A percentile compares a stretch with the other conserved stretches of the same genome.
These are phyloP conservation scores for Cordilura impudica DNA, from an alignment of 2,888 invertebrate genomes.

Conservation along the genomic window DNA sequence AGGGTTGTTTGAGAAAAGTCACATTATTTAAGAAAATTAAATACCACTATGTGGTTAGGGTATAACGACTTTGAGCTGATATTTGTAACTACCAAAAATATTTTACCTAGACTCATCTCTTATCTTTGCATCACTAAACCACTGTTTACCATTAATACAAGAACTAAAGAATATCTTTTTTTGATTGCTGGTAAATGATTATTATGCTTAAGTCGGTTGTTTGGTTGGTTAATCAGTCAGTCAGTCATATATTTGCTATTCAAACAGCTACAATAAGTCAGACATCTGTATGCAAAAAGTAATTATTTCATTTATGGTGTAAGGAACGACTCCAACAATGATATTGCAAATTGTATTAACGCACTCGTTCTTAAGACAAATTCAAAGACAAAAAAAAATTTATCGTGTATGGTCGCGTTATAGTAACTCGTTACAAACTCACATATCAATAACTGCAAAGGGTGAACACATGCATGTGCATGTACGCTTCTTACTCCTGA, in stretches of 20 bases:
- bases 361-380: conserved; percentile 39
- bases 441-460: not conserved
- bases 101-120: too few relatives aligned
- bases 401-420: not conserved
- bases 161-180: conserved; percentile 23
- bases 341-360: conserved; percentile 52
- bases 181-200: conserved; percentile 35
- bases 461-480: not conserved
- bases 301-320: conserved; percentile 58
- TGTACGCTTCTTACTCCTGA: conserved; percentile 32
- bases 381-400: conserved; percentile 22
- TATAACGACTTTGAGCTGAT: too few relatives aligned
- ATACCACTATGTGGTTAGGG: too few relatives aligned
- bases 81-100: too few relatives aligned
- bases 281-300: conserved; percentile 39
- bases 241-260: conserved; percentile 6
- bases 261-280: not conserved
- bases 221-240: conserved; percentile 25
- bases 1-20: too few relatives aligned
- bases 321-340: conserved; percentile 9
- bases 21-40: too few relatives aligned
- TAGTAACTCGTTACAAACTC: not conserved
- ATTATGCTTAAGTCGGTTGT: conserved; percentile 31
- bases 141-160: not conserved
- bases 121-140: too few relatives aligned